These are phyloP conservation scores for Campoletis sonorensis DNA, from an alignment of 1,140 invertebrate species.

Conservation along the genomic window DNA sequence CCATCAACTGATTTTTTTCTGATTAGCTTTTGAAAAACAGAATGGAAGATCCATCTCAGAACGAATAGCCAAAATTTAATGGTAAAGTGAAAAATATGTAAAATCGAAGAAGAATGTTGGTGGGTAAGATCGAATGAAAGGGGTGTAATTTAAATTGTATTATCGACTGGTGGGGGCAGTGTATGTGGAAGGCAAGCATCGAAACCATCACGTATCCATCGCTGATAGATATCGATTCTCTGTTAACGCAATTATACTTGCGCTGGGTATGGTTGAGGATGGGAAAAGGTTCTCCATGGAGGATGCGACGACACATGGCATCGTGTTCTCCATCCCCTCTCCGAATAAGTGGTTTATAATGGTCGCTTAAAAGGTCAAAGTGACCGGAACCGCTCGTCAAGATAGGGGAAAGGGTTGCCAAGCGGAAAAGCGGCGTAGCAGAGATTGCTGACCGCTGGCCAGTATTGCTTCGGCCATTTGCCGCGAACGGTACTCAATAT, in stretches of 20 bases:
- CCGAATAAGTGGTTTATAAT: slow-evolving; percentile 50
- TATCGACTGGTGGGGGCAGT: slow-evolving; percentile 9
- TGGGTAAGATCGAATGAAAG: slow-evolving; percentile 10
- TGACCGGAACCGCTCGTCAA: slow-evolving; percentile 33
- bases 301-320: slow-evolving; percentile 20
- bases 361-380: slow-evolving; percentile 52
- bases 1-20: too few relatives aligned
- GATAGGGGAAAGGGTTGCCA: not conserved
- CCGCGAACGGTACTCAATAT: slow-evolving; percentile 7
- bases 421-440: slow-evolving; percentile 6
- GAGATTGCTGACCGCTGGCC: slow-evolving; percentile 37
- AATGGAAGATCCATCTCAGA: too few relatives aligned
- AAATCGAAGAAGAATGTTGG: not conserved
- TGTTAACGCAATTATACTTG: slow-evolving; percentile 48
- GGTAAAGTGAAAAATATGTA: not conserved
- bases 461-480: slow-evolving; percentile 25
- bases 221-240: slow-evolving; percentile 47
- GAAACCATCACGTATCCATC: slow-evolving; percentile 16
- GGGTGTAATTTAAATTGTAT: slow-evolving; percentile 15
- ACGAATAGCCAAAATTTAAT: too few relatives aligned
- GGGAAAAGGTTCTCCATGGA: slow-evolving; percentile 22
- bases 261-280: slow-evolving; percentile 14
- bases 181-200: not conserved
- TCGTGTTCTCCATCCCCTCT: slow-evolving; percentile 10
- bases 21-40: too few relatives aligned